phyloP scores from a whole-genome alignment of 2,797 vertebrate genomes.

The Notamacropus eugenii region DNA sequence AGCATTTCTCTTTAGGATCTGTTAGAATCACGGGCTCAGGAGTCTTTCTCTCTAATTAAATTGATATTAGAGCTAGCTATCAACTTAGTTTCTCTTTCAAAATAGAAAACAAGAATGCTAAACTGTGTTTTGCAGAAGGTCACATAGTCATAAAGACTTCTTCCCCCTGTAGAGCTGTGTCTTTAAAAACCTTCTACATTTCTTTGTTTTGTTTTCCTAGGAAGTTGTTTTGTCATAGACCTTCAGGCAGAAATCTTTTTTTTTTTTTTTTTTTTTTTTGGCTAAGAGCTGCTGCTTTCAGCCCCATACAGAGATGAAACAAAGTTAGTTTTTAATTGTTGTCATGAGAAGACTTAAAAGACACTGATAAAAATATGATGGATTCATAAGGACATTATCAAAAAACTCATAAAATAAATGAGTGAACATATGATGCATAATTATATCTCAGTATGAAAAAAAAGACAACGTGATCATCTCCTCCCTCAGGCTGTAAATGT shows the following conservation, averaged over 20 bases:
- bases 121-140: neutral
- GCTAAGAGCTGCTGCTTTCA: neutral
- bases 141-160: neutral
- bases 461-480: neutral
- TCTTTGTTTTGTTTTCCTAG: slow-evolving; percentile 2
- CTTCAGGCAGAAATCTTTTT: slow-evolving; percentile 42
- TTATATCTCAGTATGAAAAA: slow-evolving; percentile 52
- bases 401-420: neutral
- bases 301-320: slow-evolving; percentile 16
- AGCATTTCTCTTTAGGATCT: neutral
- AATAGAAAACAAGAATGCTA: neutral
- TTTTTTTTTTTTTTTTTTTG: neutral
- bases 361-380: slow-evolving; percentile 28
- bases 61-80: neutral
- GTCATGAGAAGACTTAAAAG: slow-evolving; percentile 31
- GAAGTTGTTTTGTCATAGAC: slow-evolving; percentile 41
- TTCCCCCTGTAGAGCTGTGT: neutral
- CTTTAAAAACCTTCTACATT: neutral
- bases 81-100: neutral
- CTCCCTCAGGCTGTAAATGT: slow-evolving; percentile 32
- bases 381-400: slow-evolving; percentile 50
- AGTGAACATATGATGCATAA: slow-evolving; percentile 23
- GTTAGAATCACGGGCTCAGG: neutral
- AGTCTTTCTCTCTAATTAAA: neutral
- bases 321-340: slow-evolving; percentile 27